These are phyloP conservation scores for Sylvicola cinctus DNA, from an alignment of 2,888 invertebrate species.

Conservation along the genomic window DNA sequence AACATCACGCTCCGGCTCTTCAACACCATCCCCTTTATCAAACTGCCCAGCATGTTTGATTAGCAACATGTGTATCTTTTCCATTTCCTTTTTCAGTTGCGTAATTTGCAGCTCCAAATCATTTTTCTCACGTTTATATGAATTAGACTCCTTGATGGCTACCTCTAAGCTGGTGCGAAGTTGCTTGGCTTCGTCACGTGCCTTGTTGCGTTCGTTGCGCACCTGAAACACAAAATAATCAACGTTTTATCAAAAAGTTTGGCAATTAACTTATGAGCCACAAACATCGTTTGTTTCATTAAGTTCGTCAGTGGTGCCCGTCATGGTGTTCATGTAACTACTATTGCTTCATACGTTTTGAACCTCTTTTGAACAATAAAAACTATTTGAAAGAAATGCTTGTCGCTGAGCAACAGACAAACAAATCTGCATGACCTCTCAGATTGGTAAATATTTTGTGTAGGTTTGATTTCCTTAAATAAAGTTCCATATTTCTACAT, in stretches of 20 bases:
- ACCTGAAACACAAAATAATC: slow-evolving; percentile 25
- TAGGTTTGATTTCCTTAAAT: too few relatives aligned
- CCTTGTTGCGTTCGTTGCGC: slow-evolving; percentile 80
- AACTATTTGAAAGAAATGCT: too few relatives aligned
- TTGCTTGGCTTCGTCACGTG: slow-evolving; percentile 74
- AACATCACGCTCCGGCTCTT: slow-evolving; percentile 22
- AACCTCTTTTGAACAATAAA: too few relatives aligned
- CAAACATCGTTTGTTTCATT: neutral
- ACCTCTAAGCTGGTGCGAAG: slow-evolving; percentile 60
- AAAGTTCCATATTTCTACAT: too few relatives aligned
- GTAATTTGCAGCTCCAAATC: slow-evolving; percentile 57
- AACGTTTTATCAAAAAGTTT: neutral
- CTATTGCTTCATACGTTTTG: too few relatives aligned
- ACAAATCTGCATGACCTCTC: too few relatives aligned
- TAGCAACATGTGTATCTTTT: slow-evolving; percentile 46
- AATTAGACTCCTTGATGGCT: slow-evolving; percentile 51
- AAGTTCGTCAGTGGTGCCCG: too few relatives aligned
- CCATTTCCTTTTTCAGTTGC: slow-evolving; percentile 60
- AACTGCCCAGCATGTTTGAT: slow-evolving; percentile 50
- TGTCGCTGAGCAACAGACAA: too few relatives aligned
- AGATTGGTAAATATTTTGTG: too few relatives aligned
- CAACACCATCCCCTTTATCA: slow-evolving; percentile 27
- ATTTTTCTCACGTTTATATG: slow-evolving; percentile 55
- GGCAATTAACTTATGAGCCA: neutral
- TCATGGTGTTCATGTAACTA: too few relatives aligned